Evolutionary conservation across 2,888 invertebrate species (phyloP), one percentile per base, ranked within the genome.

Genomic region (Drosophila incognita): DNA sequence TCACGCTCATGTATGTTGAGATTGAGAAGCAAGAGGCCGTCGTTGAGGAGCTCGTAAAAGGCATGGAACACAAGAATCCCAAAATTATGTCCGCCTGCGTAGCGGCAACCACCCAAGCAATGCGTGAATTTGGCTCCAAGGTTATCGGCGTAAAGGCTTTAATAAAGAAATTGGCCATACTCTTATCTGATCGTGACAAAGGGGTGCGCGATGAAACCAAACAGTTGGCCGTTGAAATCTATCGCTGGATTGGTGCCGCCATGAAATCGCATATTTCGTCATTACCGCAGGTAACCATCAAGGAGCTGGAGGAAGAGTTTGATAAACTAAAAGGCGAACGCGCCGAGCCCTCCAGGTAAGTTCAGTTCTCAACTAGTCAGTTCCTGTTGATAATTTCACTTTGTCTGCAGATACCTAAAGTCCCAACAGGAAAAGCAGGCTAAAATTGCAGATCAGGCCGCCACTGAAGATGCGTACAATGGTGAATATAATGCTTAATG

Each of bases 51-150:
- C 94, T 99, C 2, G 94, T 98, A 27, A 98, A 98, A 94, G 99
- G 99, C 40, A 96, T 98, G 94, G 97, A 98, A 52, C 97, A 97
- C 84, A 99, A 99, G 93, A 99, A 99, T 93, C 99, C 99, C 0
- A 99, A 99, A 94, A 97, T 98, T 71, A 97, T 98, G 0, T 94
- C 97, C 0, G 98, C 97, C 0, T 98, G 98, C 92, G 95, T 97
- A 3, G 94, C 95, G 8, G 95, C 96, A 0, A 93, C 97, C 10
- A 96, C 96, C 31, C 94, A 95, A 51, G 96, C 97, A 0, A 93
- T 99, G 33, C 96, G 96, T 83, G 97, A 97, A 92, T 99, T 99
- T 93, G 99, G 99, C 0, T 95, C 96, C 63, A 99, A 99, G 94
- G 97, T 98, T 4, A 95, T 99, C 18, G 95, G 95, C 76, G 95